These are phyloP conservation scores for Lytechinus variegatus DNA, from an alignment of 35 echinoderm and acorn worm species.

Conservation along the genomic window DNA sequence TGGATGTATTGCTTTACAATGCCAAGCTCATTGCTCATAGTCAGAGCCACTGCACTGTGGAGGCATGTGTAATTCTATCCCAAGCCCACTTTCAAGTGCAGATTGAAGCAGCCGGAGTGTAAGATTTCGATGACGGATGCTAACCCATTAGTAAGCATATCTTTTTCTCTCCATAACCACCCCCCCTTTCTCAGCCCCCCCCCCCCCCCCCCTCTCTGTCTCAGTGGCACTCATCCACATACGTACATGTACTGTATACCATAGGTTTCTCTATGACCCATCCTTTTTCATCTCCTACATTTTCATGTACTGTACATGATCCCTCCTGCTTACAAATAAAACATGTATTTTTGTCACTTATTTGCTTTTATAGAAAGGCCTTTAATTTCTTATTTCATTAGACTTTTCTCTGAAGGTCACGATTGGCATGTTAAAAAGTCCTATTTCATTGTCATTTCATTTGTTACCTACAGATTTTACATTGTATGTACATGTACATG, in stretches of 20 bases:
- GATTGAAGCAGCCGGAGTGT: not conserved
- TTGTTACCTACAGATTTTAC: not conserved
- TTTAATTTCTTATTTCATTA: too few species aligned
- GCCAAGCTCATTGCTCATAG: too few species aligned
- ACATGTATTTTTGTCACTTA: too few species aligned
- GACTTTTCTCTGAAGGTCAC: too few species aligned
- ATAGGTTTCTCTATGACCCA: not conserved
- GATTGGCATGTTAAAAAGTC: too few species aligned
- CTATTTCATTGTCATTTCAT: not conserved
- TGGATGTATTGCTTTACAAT: too few species aligned
- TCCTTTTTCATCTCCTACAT: not conserved
- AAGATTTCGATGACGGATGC: not conserved
- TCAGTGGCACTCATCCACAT: not conserved
- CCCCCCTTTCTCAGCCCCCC: too few species aligned
- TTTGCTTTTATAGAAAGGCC: too few species aligned
- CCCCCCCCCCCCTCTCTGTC: too few species aligned
- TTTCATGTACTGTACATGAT: not conserved
- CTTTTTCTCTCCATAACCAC: not conserved
- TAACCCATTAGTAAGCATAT: not conserved
- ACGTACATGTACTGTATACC: not conserved
- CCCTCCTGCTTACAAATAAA: not conserved
- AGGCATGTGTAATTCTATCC: not conserved
- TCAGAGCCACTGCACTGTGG: not conserved
- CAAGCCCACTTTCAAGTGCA: not conserved
- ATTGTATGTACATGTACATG: not conserved